Conservation (phyloP, 2,797 vertebrate genomes). For the Neostethus bicornis region DNA sequence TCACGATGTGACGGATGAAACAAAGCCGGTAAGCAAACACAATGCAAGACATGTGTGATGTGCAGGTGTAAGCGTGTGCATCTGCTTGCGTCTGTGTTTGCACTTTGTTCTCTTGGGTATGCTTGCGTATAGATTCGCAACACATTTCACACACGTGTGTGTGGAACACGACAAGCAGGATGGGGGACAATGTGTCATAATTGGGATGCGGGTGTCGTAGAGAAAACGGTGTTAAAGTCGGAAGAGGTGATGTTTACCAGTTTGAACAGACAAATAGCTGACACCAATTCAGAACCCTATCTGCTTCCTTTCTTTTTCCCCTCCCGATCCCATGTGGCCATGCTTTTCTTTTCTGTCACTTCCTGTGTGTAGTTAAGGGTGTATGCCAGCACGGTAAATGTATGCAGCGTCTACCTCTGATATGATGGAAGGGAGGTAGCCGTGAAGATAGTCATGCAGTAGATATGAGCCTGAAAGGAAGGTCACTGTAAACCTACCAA, state of each 20-base stretch:
- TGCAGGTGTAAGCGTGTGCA: slow-evolving; percentile 26
- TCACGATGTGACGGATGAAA: slow-evolving; percentile 72
- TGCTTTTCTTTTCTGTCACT: slow-evolving; percentile 61
- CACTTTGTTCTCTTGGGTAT: slow-evolving; percentile 36
- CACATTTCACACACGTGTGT: slow-evolving; percentile 3
- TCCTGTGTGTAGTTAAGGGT: slow-evolving; percentile 63
- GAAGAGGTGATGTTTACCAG: slow-evolving; percentile 64
- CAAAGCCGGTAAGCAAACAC: slow-evolving; percentile 71
- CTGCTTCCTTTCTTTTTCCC: neutral
- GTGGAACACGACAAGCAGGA: slow-evolving; percentile 20
- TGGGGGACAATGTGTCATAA: slow-evolving; percentile 61
- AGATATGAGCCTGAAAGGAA: slow-evolving; percentile 69
- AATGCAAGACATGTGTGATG: slow-evolving; percentile 59
- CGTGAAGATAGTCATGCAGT: slow-evolving; percentile 41
- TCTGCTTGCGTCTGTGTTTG: slow-evolving; percentile 40
- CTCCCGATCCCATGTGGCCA: slow-evolving; percentile 49
- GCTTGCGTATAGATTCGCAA: slow-evolving; percentile 25
- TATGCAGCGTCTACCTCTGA: slow-evolving; percentile 74
- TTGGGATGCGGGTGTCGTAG: slow-evolving; percentile 50
- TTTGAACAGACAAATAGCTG: slow-evolving; percentile 56
- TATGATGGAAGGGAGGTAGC: slow-evolving; percentile 23
- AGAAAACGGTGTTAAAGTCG: slow-evolving; percentile 49
- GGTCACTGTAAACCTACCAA: slow-evolving; percentile 69
- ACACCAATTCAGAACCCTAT: slow-evolving; percentile 53
- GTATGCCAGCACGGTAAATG: slow-evolving; percentile 61